Evolutionary conservation across 2,888 invertebrate genomes (phyloP).

Genomic region (Campaea margaritaria): DNA sequence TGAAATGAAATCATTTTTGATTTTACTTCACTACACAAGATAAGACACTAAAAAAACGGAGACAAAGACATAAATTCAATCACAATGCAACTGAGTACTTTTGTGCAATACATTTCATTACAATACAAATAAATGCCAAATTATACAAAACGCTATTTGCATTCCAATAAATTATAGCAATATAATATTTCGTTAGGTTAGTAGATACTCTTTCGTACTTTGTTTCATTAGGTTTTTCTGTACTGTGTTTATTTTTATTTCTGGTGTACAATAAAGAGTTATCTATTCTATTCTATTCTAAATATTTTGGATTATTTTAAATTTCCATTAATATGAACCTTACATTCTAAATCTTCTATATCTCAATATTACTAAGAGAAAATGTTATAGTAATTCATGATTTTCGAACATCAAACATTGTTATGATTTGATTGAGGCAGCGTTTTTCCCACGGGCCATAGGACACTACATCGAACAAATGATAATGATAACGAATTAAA

Average conservation of each 20-base stretch:
- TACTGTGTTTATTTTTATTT: too few relatives aligned
- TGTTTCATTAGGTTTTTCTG: too few relatives aligned
- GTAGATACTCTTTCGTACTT: conserved; percentile 52
- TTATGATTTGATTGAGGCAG: conserved; percentile 86
- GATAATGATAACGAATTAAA: conserved; percentile 32
- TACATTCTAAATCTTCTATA: conserved; percentile 67
- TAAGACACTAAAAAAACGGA: conserved; percentile 59
- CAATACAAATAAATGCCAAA: conserved; percentile 74
- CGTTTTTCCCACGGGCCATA: conserved; percentile 69
- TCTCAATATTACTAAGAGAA: conserved; percentile 74
- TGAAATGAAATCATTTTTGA: conserved; percentile 80
- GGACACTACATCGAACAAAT: conserved; percentile 60
- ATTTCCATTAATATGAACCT: conserved; percentile 59
- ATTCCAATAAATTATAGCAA: conserved; percentile 63
- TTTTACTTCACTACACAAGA: conserved; percentile 60
- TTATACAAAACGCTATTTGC: conserved; percentile 65
- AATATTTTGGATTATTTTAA: conserved; percentile 54
- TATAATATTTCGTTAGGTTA: conserved; percentile 64
- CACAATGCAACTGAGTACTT: conserved; percentile 78
- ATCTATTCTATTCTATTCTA: too few relatives aligned
- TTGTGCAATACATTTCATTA: conserved; percentile 75
- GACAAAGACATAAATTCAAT: conserved; percentile 56
- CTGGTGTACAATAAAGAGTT: too few relatives aligned
- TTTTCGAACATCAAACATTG: conserved; percentile 79
- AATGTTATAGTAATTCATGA: conserved; percentile 66